Evolutionary conservation across 2,888 invertebrate species (phyloP), one percentile per base, ranked within the genome.

Genomic region (Cactoblastis cactorum): DNA sequence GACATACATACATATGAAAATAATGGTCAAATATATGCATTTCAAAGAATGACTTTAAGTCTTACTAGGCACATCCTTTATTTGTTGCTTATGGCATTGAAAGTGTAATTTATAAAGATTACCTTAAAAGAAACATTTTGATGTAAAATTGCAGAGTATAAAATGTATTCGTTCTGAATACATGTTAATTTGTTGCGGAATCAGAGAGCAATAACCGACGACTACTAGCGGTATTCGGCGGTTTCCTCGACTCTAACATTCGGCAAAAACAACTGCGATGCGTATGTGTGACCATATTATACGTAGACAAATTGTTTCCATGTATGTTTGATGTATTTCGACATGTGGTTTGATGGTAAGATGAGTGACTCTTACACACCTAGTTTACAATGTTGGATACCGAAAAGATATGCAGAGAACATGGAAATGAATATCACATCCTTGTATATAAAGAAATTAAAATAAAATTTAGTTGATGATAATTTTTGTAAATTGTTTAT

Each of bases 121-220:
- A 53, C 49, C 58, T 51, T 66, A 64, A 63, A 63, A 76, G 69
- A 75, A 77, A 71, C 65, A 62, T 74, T 80, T 74, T 74, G 67
- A 82, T 72, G 69, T 77, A 72, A 83, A 80, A 81, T 84, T 77
- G 79, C 80, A 75, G 73, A 80, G 77, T 81, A 80, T 80, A 80
- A 86, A 84, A 83, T 82, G 74, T 80, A 81, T 80, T 75, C 80
- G 87, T 86, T 85, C 87, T 76, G 85, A 87, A 89, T 89, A 86
- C 88, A 88, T 89, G 87, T 85, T 89, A 89, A 89, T 89, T 88
- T 87, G 85, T 89, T 89, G 86, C 88, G 87, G 88, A 87, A 88
- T 85, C 84, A 61, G 87, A 87, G 88, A 87, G 88, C 88, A 88
- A 87, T 87, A 89, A 87, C 88, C 87, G 87, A 72, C 77, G 70